Evolutionary conservation across 1,140 invertebrate species (phyloP), one percentile per base, ranked within the genome.

Genomic region (Drosophila melanogaster): DNA sequence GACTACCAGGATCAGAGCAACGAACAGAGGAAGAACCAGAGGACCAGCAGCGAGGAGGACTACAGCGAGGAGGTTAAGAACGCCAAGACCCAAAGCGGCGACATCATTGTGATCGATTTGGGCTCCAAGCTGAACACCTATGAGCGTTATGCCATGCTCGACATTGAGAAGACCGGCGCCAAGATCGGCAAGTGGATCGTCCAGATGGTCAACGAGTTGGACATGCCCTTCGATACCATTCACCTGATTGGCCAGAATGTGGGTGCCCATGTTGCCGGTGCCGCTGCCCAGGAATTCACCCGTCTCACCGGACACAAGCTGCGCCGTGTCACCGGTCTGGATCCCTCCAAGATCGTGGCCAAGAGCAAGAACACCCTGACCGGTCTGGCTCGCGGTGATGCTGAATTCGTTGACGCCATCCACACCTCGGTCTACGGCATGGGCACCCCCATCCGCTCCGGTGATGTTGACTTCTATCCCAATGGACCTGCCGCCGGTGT

Each of bases 401-500:
- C 94, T 1, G 91, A 92, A 14, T 95, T 94, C 47, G 94, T 95
- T 0, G 96, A 97, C 78, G 94, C 95, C 2, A 95, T 97, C 72
- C 96, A 97, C 79, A 96, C 96, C 0, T 96, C 95, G 65, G 94
- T 94, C 15, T 95, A 95, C 0, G 94, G 95, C 51, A 94, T 96
- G 84, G 96, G 96, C 5, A 94, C 96, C 46, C 92, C 93, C 50
- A 93, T 94, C 54, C 94, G 94, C 35, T 92, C 94, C 76, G 96
- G 96, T 14, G 93, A 95, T 71, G 94, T 93, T 8, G 96, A 97
- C 90, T 97, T 97, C 93, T 97, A 94, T 85, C 96, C 96, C 0
- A 97, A 97, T 91, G 94, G 95, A 10, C 89, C 74, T 10, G 50
- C 51, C 4, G 1, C 78, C 10, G 65, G 89, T 70, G 93, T 94